Percentiles rank a stretch among this genome's conserved stretches.
Evolutionary conservation across 2,888 invertebrate genomes (phyloP).

Genomic region (Onthophagus sagittarius): DNA sequence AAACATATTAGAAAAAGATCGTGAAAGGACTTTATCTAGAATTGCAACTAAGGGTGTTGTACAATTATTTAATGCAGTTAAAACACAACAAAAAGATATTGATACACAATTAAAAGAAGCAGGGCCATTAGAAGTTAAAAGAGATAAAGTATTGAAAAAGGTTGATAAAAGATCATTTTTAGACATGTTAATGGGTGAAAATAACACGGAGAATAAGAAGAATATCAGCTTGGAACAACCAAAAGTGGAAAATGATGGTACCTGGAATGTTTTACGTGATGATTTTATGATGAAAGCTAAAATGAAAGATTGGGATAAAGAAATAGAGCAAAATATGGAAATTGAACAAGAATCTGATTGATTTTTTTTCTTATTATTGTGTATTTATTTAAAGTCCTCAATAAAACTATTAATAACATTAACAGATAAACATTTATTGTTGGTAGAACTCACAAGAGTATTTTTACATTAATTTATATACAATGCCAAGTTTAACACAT

Average conservation of each 20-base stretch:
- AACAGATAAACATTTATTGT: no score
- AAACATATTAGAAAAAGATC: conserved; percentile 67
- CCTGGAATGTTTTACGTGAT: conserved; percentile 69
- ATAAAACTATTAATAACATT: no score
- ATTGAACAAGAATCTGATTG: neutral
- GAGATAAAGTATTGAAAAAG: conserved; percentile 71
- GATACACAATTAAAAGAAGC: conserved; percentile 65
- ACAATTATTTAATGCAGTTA: conserved; percentile 88
- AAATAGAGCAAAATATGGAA: conserved; percentile 30
- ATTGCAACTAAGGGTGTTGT: conserved; percentile 91
- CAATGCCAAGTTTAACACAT: no score
- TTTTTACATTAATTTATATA: no score
- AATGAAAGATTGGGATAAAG: conserved; percentile 88
- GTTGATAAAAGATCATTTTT: conserved; percentile 74
- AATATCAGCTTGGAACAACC: conserved; percentile 48
- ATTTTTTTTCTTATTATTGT: no score
- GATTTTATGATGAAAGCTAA: conserved; percentile 88
- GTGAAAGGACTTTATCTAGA: conserved; percentile 72
- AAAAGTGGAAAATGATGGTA: conserved; percentile 39
- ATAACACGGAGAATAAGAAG: conserved; percentile 46
- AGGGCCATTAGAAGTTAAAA: conserved; percentile 72
- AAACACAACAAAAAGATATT: conserved; percentile 76
- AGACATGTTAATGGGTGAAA: conserved; percentile 72
- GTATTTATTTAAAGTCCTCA: no score
- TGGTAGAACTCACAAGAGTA: no score